Evolutionary conservation across 2,797 vertebrate genomes (phyloP).

Genomic region (Malacoctenus gilli): DNA sequence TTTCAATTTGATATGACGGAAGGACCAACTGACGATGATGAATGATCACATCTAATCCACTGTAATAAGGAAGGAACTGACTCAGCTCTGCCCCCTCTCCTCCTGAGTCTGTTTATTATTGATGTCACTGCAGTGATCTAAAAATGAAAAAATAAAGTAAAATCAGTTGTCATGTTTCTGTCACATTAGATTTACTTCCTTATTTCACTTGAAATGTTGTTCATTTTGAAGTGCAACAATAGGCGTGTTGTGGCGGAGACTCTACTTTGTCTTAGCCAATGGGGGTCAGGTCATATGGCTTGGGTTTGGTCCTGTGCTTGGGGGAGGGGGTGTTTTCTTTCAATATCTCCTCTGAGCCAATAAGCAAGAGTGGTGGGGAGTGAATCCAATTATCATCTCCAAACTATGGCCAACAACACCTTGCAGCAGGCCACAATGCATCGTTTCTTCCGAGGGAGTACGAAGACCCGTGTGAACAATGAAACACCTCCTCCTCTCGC

Average conservation of each 20-base stretch:
- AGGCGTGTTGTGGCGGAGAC: conserved; percentile 16
- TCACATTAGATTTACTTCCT: no score
- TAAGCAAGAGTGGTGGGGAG: conserved; percentile 70
- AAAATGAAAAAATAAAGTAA: no score
- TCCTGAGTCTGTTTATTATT: neutral
- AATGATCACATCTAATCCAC: conserved; percentile 24
- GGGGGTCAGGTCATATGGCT: conserved; percentile 70
- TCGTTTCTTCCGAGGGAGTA: no score
- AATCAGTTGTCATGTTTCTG: no score
- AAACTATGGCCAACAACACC: conserved; percentile 24
- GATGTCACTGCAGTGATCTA: no score
- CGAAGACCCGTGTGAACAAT: neutral
- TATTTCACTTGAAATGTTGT: conserved; percentile 14
- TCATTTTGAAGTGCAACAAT: conserved; percentile 39
- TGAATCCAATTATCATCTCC: conserved; percentile 73
- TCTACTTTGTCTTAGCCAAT: conserved; percentile 48
- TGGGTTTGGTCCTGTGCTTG: conserved; percentile 50
- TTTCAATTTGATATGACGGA: neutral
- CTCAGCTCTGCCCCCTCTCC: conserved; percentile 10
- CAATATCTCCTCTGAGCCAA: conserved; percentile 77
- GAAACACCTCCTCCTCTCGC: no score
- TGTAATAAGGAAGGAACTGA: conserved; percentile 16
- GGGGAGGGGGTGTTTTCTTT: conserved; percentile 77
- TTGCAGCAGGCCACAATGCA: no score
- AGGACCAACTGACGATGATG: conserved; percentile 2